These are phyloP conservation scores for Phragmatobia fuliginosa DNA, from an alignment of 2,888 invertebrate species.

Conservation along the genomic window DNA sequence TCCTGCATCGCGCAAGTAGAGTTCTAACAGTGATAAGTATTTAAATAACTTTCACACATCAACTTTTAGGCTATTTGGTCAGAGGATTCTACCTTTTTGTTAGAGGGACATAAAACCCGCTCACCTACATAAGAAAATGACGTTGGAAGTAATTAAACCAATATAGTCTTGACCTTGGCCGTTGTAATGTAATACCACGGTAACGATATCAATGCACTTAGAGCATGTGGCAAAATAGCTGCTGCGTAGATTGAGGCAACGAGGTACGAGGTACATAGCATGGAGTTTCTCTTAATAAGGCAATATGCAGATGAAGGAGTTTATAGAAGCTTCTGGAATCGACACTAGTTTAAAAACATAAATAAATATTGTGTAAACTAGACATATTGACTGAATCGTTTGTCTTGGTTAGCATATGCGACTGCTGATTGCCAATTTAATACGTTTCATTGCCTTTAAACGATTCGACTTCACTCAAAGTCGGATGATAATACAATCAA, in stretches of 20 bases:
- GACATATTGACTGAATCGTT: too few species aligned
- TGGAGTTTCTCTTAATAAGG: background rate
- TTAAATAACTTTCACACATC: too few species aligned
- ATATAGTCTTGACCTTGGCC: background rate
- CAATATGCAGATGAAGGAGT: background rate
- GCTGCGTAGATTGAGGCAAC: background rate
- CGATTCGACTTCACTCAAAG: background rate
- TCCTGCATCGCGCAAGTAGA: too few species aligned
- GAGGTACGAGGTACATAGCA: background rate
- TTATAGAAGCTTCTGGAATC: background rate
- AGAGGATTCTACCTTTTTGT: too few species aligned
- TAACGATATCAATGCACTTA: conserved; percentile 11
- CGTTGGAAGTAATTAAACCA: background rate
- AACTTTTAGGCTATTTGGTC: too few species aligned
- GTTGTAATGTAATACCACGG: conserved; percentile 5
- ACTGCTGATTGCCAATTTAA: too few species aligned
- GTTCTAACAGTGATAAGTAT: too few species aligned
- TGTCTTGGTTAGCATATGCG: too few species aligned
- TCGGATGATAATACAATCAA: background rate
- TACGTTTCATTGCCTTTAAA: background rate
- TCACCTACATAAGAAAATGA: background rate
- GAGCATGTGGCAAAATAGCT: conserved; percentile 5
- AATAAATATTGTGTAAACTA: too few species aligned
- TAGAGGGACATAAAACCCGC: too few species aligned
- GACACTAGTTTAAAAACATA: background rate